phyloP scores from a whole-genome alignment of 2,113 vertebrate genomes.

The Nipponia nippon region DNA sequence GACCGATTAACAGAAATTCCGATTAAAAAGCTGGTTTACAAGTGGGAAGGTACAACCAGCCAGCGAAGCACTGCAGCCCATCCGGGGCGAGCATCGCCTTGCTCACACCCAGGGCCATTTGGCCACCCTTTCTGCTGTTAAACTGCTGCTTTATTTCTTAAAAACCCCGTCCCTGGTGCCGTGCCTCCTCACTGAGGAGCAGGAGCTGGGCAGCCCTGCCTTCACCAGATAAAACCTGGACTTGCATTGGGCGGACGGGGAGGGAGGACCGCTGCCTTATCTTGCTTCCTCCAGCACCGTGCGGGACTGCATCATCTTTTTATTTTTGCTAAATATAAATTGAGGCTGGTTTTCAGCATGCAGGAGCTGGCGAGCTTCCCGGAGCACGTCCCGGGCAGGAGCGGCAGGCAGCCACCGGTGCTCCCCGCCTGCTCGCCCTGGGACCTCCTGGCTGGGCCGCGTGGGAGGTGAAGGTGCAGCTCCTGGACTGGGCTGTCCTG shows the following conservation, averaged over 20 bases:
- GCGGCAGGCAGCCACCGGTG: background rate
- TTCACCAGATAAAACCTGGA: background rate
- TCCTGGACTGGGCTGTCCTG: background rate
- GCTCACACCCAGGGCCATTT: background rate
- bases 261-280: background rate
- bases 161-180: rapidly evolving
- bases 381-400: background rate
- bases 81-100: background rate
- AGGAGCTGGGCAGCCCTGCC: background rate
- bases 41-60: background rate
- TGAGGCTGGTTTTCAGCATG: background rate
- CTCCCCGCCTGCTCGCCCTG: background rate
- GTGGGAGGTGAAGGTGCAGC: background rate
- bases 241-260: rapidly evolving
- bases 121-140: background rate
- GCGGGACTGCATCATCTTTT: rapidly evolving
- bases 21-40: background rate
- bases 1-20: background rate
- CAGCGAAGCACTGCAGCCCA: rapidly evolving
- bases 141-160: background rate
- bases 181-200: rapidly evolving
- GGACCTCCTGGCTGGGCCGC: rapidly evolving
- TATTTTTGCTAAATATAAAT: background rate
- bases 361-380: background rate
- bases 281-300: background rate